Evolutionary conservation across 1,140 invertebrate genomes (phyloP).

Genomic region (Aphis craccivora): DNA sequence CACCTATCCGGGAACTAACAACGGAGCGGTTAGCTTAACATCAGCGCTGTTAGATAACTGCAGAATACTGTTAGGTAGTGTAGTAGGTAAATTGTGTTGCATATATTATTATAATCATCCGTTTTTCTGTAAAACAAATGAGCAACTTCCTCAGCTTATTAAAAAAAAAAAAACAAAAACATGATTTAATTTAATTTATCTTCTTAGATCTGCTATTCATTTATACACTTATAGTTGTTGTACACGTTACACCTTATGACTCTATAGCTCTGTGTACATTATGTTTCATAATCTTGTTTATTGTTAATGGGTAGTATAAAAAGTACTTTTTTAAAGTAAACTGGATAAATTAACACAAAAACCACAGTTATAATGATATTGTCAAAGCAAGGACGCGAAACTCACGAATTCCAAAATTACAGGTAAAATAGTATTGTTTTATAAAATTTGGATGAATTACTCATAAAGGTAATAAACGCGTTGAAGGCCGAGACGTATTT

Average conservation of each 20-base stretch:
- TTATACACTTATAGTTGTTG: background rate
- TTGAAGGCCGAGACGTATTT: background rate
- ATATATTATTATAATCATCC: background rate
- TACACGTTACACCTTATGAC: background rate
- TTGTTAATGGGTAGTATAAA: background rate
- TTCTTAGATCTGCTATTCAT: background rate
- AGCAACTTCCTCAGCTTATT: background rate
- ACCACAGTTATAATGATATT: background rate
- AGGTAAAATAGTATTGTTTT: background rate
- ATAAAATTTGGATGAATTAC: background rate
- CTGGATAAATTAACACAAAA: slow-evolving; percentile 10
- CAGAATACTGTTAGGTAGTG: too few relatives aligned
- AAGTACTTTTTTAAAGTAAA: background rate
- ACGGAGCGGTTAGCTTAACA: too few relatives aligned
- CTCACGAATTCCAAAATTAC: slow-evolving; percentile 16
- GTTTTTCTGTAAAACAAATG: background rate
- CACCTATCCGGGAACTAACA: too few relatives aligned
- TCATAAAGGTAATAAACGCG: background rate
- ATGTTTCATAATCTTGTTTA: background rate
- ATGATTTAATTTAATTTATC: background rate
- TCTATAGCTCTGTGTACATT: background rate
- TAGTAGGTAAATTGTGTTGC: background rate
- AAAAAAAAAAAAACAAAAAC: background rate
- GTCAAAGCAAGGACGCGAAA: background rate
- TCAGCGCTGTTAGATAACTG: too few relatives aligned